Conservation (phyloP, 2,888 invertebrate genomes). For the Eulithis testata region DNA sequence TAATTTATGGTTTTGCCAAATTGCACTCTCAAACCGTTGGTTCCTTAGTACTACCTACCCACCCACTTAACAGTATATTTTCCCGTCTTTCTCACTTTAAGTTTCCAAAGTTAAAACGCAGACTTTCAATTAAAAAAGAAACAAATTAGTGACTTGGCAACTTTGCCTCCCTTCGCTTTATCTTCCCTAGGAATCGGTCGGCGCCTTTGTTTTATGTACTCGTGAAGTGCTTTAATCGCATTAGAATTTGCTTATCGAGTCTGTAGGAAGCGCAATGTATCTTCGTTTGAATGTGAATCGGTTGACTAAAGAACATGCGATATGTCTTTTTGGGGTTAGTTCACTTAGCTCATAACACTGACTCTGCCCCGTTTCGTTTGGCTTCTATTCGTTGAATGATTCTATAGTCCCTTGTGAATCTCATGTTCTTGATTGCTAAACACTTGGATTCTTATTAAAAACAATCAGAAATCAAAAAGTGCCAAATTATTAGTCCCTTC, state of each 20-base stretch:
- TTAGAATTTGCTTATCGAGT: conserved; percentile 44
- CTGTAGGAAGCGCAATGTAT: conserved; percentile 26
- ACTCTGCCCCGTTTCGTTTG: neutral
- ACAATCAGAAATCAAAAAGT: neutral
- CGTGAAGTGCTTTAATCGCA: conserved; percentile 45
- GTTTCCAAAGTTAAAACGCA: conserved; percentile 19
- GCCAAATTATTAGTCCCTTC: neutral
- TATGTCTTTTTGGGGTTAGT: neutral
- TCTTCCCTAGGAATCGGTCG: conserved; percentile 45
- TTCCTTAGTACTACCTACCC: neutral
- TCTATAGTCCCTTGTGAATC: no score
- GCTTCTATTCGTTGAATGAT: no score
- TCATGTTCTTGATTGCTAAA: no score
- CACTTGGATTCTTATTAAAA: neutral
- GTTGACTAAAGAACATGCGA: conserved; percentile 12
- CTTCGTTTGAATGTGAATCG: conserved; percentile 20
- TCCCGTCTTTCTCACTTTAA: conserved; percentile 9
- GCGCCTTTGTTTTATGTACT: conserved; percentile 49
- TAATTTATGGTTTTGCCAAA: neutral
- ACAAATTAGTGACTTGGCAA: conserved; percentile 47
- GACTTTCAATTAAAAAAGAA: conserved; percentile 43
- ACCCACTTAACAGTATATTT: conserved; percentile 6
- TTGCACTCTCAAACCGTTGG: neutral
- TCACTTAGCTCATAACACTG: neutral
- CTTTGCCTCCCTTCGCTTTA: conserved; percentile 41